These are phyloP conservation scores for Alligator mississippiensis DNA, from an alignment of 2,113 vertebrate species.

Conservation along the genomic window DNA sequence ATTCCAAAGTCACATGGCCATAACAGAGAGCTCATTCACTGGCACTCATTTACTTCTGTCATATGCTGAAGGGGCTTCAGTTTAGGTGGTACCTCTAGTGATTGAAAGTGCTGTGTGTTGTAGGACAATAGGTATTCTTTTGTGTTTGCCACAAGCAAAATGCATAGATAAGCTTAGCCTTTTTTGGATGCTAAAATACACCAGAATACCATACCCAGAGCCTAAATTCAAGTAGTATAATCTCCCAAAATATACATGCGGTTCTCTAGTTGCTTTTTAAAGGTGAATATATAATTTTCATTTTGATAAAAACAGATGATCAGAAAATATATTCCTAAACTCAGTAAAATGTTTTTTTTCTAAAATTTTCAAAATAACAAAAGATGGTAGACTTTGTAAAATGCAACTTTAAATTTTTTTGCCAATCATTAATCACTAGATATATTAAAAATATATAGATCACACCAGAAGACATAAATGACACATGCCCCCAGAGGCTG, in stretches of 20 bases:
- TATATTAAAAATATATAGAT: not conserved
- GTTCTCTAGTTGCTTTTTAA: not conserved
- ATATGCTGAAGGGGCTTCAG: fast-evolving
- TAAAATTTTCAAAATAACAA: no score
- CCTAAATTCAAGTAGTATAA: not conserved
- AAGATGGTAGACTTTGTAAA: no score
- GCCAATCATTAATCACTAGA: no score
- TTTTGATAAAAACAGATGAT: not conserved
- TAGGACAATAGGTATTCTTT: not conserved
- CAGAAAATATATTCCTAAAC: not conserved
- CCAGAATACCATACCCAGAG: not conserved
- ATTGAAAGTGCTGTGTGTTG: not conserved
- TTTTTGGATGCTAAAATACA: not conserved
- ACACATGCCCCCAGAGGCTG: no score
- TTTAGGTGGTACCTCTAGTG: not conserved
- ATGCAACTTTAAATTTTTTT: no score
- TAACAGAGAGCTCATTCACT: no score
- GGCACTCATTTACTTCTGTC: fast-evolving
- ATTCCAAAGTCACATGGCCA: no score
- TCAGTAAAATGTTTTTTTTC: no score
- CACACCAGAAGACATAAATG: not conserved
- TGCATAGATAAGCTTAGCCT: not conserved
- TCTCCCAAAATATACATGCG: not conserved
- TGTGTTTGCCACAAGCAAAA: not conserved
- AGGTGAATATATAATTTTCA: not conserved